A percentile compares a stretch with the other conserved stretches of the same genome.
phyloP scores from a whole-genome alignment of 2,797 vertebrate genomes.

The Rhynchonycteris naso region DNA sequence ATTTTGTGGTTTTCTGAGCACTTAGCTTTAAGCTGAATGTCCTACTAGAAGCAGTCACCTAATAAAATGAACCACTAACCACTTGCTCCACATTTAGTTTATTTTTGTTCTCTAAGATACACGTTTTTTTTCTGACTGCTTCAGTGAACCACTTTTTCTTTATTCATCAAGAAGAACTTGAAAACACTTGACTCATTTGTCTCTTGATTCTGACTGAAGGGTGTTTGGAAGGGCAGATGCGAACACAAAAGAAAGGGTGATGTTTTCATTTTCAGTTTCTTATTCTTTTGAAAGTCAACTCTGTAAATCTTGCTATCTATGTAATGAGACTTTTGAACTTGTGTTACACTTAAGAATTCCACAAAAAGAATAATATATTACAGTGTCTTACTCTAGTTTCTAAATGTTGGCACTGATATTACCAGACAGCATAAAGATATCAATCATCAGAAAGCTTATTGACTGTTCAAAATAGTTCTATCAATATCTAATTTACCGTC shows the following conservation, averaged over 20 bases:
- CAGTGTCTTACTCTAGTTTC: slow-evolving; percentile 78
- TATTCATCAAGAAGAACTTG: not conserved
- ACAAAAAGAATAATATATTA: slow-evolving; percentile 84
- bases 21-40: not conserved
- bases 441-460: slow-evolving; percentile 86
- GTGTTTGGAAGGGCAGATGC: slow-evolving; percentile 41
- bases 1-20: slow-evolving; percentile 47
- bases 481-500: slow-evolving; percentile 89
- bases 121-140: not conserved
- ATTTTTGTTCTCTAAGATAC: slow-evolving; percentile 31
- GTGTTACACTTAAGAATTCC: slow-evolving; percentile 80
- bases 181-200: slow-evolving; percentile 25
- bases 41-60: not conserved
- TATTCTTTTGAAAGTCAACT: slow-evolving; percentile 64
- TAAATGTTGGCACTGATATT: slow-evolving; percentile 81
- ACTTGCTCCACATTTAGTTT: slow-evolving; percentile 26
- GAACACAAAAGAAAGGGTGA: slow-evolving; percentile 25
- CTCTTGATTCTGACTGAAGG: slow-evolving; percentile 65
- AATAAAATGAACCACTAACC: slow-evolving; percentile 51
- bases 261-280: slow-evolving; percentile 71
- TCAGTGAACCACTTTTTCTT: not conserved
- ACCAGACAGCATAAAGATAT: slow-evolving; percentile 83
- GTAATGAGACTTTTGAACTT: slow-evolving; percentile 72
- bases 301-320: slow-evolving; percentile 69
- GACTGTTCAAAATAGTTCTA: slow-evolving; percentile 87